Evolutionary conservation across 1,140 invertebrate genomes (phyloP), one percentile per base, ranked within the genome.

Genomic region (Archivesica marissinica): DNA sequence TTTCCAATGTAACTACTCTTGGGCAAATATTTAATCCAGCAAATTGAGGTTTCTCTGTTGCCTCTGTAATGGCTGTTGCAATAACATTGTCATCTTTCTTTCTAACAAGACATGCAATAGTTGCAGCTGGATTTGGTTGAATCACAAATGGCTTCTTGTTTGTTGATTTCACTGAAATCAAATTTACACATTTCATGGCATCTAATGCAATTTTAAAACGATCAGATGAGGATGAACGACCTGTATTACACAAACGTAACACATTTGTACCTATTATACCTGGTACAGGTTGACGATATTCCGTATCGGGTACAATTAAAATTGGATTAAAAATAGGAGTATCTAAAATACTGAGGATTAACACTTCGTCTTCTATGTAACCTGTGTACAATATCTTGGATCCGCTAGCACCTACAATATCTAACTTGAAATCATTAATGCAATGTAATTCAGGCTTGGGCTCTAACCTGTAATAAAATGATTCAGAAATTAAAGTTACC

Each of bases 271-370:
- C 28, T 4, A 79, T 23, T 23, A 64, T 23, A 7, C 30, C 20
- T 39, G 56, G 76, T 30, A 79, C 56, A 23, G 30, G 23, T 3
- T 3, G 6, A 64, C 23, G n/a, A 39, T 64, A 79, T 15, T 25
- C 25, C 3, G 76, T 79, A 30, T 59, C 52, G 17, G 76, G 76
- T 23, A 79, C 56, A 61, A 77, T 59, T 30, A 77, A 38, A 35
- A 77, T 38, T 9, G 33, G 47, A n/a, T n/a, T 47, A 38, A 33
- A 59, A 15, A 79, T 20, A 41, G 9, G 25, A 39, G 23, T 28
- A 30, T 39, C 28, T 44, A 13, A 23, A 61, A 25, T 3, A 1
- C n/a, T n/a, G n/a, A 56, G 33, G n/a, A 79, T 64, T 11, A 41
- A 30, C 0, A 61, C 25, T 13, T 39, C 13, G 13, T 20, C 52